Evolutionary conservation across 2,888 invertebrate genomes (phyloP), one percentile per base, ranked within the genome.

Genomic region (Catocala sponsa): DNA sequence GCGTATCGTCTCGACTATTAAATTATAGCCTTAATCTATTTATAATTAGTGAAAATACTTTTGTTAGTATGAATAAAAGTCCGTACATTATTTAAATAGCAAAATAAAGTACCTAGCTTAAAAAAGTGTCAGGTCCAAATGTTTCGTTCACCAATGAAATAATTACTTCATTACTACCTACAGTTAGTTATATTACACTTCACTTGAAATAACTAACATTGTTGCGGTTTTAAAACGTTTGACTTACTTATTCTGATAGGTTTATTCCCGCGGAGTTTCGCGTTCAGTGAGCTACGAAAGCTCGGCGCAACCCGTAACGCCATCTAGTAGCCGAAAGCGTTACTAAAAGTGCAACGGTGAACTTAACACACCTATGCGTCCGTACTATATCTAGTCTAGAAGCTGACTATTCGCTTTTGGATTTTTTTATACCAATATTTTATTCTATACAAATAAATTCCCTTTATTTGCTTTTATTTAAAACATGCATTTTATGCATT

Each of bases 291-390:
- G 35, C 35, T 38, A 38, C 6, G 2, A 9, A 35, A 38, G 35
- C 12, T 7, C 32, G 13, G 6, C 12, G 38, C 52, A 41, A 84
- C 88, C 57, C 7, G 60, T 86, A 82, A 57, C 90, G 91, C 90
- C 93, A 93, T 92, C 94, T 88, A 81, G 90, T 72, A 89, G 67
- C 81, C 84, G 82, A 89, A 87, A 89, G 87, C 82, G 5, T 59
- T 80, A 88, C 83, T 79, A 86, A 82, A 81, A 73, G 35, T 78
- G 57, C 59, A 79, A 58, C 15, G 12, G 6, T 42, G 0, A 51
- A 50, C 12, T 11, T 0, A 15, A 0, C 35, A 4, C 4, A 12
- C 32, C 38, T n/a, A 12, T 43, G 6, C 42, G 5, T 4, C 4
- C 13, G 7, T 42, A 6, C 0, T 11, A 35, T 6, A 6, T n/a